Conservation (phyloP, 2,888 invertebrate species). For the Laothoe populi region DNA sequence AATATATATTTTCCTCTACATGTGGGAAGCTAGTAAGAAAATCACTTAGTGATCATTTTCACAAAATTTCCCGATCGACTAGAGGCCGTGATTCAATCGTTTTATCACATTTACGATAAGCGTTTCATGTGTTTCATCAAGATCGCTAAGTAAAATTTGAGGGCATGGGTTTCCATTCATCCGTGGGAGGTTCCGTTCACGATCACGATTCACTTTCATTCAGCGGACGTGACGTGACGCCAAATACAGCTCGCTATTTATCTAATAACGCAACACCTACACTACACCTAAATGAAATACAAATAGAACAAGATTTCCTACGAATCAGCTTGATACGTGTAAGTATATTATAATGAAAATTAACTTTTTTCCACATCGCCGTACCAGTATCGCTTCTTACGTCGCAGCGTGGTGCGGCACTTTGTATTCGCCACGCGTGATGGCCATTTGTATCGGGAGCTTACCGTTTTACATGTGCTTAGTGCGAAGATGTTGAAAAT, state of each 20-base stretch:
- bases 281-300: constrained; percentile 30
- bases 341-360: constrained; percentile 45
- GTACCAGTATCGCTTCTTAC: constrained; percentile 40
- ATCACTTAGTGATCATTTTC: constrained; percentile 8
- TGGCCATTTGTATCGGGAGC: constrained; percentile 53
- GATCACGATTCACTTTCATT: constrained; percentile 66
- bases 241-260: constrained; percentile 68
- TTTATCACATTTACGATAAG: constrained; percentile 23
- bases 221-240: constrained; percentile 61
- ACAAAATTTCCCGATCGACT: background rate
- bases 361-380: constrained; percentile 50
- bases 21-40: background rate
- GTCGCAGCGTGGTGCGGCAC: constrained; percentile 32
- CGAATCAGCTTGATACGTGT: constrained; percentile 31
- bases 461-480: constrained; percentile 51
- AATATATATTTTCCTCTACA: background rate
- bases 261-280: constrained; percentile 53
- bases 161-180: constrained; percentile 54
- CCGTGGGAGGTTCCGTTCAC: constrained; percentile 52
- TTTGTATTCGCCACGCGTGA: constrained; percentile 58
- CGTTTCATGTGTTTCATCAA: constrained; percentile 20
- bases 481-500: constrained; percentile 23
- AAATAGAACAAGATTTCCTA: constrained; percentile 26
- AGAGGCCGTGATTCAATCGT: constrained; percentile 7
- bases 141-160: constrained; percentile 45